Conservation (phyloP, 2,888 invertebrate genomes). For the Meloe dianella region DNA sequence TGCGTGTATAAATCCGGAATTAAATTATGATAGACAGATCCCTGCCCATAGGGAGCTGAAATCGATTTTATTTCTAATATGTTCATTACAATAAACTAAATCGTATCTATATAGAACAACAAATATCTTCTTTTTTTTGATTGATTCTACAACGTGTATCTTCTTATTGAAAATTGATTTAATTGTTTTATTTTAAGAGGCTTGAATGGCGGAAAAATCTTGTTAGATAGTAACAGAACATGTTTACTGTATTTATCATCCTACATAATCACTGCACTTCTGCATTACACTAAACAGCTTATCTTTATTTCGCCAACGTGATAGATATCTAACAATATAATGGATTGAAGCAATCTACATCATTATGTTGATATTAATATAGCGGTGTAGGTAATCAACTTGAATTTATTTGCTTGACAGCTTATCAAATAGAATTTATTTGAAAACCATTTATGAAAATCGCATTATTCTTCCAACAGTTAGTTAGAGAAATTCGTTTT, state of each 20-base stretch:
- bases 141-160: neutral
- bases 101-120: neutral
- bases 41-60: neutral
- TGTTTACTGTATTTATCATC: neutral
- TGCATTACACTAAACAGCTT: conserved; percentile 6
- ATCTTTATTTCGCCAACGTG: conserved; percentile 6
- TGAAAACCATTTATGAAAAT: conserved; percentile 7
- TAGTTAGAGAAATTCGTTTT: conserved; percentile 2
- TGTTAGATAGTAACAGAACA: neutral
- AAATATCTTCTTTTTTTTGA: neutral
- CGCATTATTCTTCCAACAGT: neutral
- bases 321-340: neutral
- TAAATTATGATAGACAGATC: conserved; percentile 31
- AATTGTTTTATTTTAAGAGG: neutral
- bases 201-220: neutral
- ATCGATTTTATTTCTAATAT: neutral
- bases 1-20: conserved; percentile 37
- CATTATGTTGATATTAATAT: conserved; percentile 6
- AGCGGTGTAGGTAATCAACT: conserved; percentile 3
- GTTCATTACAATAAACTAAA: neutral
- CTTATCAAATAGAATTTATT: conserved; percentile 9
- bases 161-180: neutral
- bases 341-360: neutral
- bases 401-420: conserved; percentile 11
- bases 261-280: neutral